Conservation (phyloP, 2,113 vertebrate species). For the Dasyurus viverrinus region DNA sequence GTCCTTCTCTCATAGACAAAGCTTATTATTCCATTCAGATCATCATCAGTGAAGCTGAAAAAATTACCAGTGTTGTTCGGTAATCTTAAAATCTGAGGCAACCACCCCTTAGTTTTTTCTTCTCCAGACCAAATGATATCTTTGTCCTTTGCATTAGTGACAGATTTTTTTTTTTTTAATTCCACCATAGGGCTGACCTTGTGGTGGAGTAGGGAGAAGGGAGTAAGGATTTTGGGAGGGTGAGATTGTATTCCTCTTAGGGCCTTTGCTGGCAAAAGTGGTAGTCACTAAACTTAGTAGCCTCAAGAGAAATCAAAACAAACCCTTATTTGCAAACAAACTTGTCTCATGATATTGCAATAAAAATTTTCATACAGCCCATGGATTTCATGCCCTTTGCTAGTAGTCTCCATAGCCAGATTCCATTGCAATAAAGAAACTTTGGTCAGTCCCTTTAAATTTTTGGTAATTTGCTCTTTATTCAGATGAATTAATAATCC, state of each 20-base stretch:
- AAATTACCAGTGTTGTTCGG: not conserved
- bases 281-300: no score
- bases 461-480: not conserved
- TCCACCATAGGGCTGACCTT: not conserved
- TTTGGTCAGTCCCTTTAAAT: not conserved
- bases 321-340: not conserved
- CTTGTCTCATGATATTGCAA: not conserved
- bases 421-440: not conserved
- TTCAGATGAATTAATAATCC: not conserved
- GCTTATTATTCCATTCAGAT: conserved; percentile 37
- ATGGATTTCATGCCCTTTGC: not conserved
- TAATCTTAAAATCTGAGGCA: conserved; percentile 18
- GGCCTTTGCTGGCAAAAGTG: not conserved
- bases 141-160: conserved; percentile 12
- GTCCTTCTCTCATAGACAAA: conserved; percentile 31
- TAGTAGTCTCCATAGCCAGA: not conserved
- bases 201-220: not conserved
- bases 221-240: no score
- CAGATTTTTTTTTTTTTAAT: not conserved
- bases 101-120: conserved; percentile 2
- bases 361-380: not conserved
- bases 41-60: conserved; percentile 27
- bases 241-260: not conserved
- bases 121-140: not conserved
- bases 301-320: not conserved